Conservation (phyloP, 2,113 vertebrate genomes). For the Cricetomys ansorgei region DNA sequence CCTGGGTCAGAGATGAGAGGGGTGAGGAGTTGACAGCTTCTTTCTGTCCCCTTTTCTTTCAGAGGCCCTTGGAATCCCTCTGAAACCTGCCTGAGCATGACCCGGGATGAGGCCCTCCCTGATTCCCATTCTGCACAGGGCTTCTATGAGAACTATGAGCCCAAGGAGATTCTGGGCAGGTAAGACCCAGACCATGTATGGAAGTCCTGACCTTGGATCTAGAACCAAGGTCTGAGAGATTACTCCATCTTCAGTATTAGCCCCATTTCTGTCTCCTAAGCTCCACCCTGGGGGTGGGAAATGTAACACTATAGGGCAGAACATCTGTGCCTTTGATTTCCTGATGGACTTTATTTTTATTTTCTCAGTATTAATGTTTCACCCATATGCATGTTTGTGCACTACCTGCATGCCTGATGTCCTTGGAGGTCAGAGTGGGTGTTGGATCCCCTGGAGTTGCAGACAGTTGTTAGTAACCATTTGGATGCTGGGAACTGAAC, state of each 20-base stretch:
- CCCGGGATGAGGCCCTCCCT: conserved; percentile 90
- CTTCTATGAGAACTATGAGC: conserved; percentile 97
- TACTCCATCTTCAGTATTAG: background rate
- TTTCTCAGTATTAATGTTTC: background rate
- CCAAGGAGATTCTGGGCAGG: conserved; percentile 95
- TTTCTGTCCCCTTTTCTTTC: background rate
- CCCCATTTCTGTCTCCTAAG: background rate
- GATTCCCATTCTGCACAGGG: conserved; percentile 93
- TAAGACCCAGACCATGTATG: conserved; percentile 63
- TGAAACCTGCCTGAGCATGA: conserved; percentile 82
- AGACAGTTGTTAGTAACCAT: background rate
- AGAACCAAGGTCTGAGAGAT: background rate
- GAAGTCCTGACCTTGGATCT: background rate
- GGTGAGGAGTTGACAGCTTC: background rate
- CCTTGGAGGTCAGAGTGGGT: background rate
- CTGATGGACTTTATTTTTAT: background rate
- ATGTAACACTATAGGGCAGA: background rate
- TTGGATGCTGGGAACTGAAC: background rate
- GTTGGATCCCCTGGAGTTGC: background rate
- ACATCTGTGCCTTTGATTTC: background rate
- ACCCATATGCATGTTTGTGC: background rate
- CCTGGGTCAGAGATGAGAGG: too few relatives aligned
- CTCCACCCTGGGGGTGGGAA: background rate
- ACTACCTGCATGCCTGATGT: background rate
- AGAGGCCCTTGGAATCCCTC: background rate